Evolutionary conservation across 1,140 invertebrate species (phyloP).

Genomic region (Microvelia longipes): DNA sequence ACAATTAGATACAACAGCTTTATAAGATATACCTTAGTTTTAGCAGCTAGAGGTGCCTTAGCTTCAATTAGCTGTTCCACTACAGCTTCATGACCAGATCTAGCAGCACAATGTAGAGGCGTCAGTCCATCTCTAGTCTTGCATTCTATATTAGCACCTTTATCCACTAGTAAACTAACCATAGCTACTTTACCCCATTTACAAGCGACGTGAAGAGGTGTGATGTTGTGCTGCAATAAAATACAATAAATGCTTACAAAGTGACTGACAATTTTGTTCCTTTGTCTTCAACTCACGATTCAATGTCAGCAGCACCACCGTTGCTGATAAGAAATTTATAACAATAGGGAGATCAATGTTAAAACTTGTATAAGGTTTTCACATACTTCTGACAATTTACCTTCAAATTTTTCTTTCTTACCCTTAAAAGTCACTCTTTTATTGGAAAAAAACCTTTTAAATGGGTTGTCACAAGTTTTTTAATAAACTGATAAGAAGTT

Average conservation of each 20-base stretch:
- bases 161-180: slow-evolving; percentile 67
- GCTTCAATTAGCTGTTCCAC: slow-evolving; percentile 82
- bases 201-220: slow-evolving; percentile 82
- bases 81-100: slow-evolving; percentile 91
- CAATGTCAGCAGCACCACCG: background rate
- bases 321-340: too few relatives aligned
- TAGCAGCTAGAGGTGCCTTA: slow-evolving; percentile 83
- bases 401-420: too few relatives aligned
- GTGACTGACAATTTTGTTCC: background rate
- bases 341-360: background rate
- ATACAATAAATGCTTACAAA: background rate
- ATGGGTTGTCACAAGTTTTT: too few relatives aligned
- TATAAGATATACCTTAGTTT: slow-evolving; percentile 78
- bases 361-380: too few relatives aligned
- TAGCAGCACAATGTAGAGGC: slow-evolving; percentile 77
- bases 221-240: slow-evolving; percentile 59
- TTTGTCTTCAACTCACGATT: background rate
- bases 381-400: too few relatives aligned
- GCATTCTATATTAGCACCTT: slow-evolving; percentile 82
- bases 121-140: slow-evolving; percentile 90
- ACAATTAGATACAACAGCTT: too few relatives aligned
- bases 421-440: too few relatives aligned
- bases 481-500: too few relatives aligned
- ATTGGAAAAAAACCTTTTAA: too few relatives aligned
- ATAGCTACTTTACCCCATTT: slow-evolving; percentile 94